Base-by-base conservation (phyloP, 2,888 invertebrate genomes). In the Lochmaea capreae region DNA sequence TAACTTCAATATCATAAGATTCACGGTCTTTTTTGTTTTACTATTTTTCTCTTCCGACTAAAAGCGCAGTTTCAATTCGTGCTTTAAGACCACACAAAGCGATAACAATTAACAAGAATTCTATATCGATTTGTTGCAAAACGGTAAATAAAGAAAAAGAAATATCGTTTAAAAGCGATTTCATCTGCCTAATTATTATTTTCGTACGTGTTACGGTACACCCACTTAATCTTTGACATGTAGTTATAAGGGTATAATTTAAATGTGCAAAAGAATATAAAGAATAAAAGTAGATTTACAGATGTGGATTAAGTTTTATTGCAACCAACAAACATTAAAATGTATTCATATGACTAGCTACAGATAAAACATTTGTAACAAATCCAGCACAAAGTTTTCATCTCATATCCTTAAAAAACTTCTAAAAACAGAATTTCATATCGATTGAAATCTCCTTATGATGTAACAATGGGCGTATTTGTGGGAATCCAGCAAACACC, bases 171-270 rank as follows among this genome's bases (percentile, higher is more conserved):
- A 81, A 79, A 79, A 76, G 57, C 80, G 82, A 82, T 82, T 80
- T 76, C 80, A 82, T 82, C 82, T 81, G 77, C 78, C 80, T 82
- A 82, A 82, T 82, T 82, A 82, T 82, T 82, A 79, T 82, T 82
- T 82, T 82, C 81, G 80, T 82, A 82, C 82, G 82, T 82, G 82
- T 82, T 82, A 82, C 78, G 82, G 80, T 81, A 82, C 82, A 81
- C 82, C 82, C 81, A 81, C 80, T 82, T 82, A 82, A 82, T 82
- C 82, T 82, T 80, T 81, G 81, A 81, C 81, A 81, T 79, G 80
- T 74, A 73, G 78, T 77, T 80, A 80, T 80, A 80, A 78, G 78
- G 79, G 79, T 80, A 80, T 80, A 79, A 80, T 80, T 80, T 80
- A 80, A 78, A 79, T 75, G 77, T 62, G 77, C 78, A 76, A 77